These are phyloP conservation scores for Bradypodion ventrale DNA, from an alignment of 2,797 vertebrate species.

Conservation along the genomic window DNA sequence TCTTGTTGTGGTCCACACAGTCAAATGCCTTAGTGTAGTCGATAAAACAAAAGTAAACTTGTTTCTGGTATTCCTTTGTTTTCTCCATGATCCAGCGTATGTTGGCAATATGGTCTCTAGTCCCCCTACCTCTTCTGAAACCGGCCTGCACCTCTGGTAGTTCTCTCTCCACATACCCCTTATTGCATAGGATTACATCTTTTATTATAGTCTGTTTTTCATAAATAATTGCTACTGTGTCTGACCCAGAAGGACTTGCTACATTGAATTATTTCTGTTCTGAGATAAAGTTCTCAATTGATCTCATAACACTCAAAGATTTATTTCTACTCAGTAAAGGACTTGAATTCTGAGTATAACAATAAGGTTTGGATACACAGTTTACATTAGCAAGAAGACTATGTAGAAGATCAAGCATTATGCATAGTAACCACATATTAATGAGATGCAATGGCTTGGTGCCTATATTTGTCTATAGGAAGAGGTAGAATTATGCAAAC, in stretches of 20 bases:
- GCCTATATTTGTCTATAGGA: not conserved
- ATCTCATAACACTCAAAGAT: conserved; percentile 52
- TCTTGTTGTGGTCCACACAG: too few relatives aligned
- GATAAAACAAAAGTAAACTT: too few relatives aligned
- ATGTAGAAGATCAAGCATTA: fast-evolving
- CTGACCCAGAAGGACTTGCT: conserved; percentile 13
- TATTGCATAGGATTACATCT: not conserved
- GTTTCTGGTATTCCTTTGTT: too few relatives aligned
- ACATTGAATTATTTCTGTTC: not conserved
- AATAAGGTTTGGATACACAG: conserved; percentile 43
- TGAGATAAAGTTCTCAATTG: conserved; percentile 59
- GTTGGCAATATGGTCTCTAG: too few relatives aligned
- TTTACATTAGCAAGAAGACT: conserved; percentile 34
- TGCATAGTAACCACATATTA: not conserved
- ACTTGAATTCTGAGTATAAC: conserved; percentile 56
- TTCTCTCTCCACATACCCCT: too few relatives aligned
- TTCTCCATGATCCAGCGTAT: too few relatives aligned
- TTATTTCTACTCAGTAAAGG: conserved; percentile 58
- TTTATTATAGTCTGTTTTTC: conserved; percentile 32
- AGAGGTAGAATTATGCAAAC: not conserved
- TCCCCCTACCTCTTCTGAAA: too few relatives aligned
- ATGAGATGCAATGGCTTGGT: not conserved
- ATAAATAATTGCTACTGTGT: conserved; percentile 29
- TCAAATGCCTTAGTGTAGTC: too few relatives aligned
- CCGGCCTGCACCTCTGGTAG: too few relatives aligned